Percentiles rank a stretch among this genome's conserved stretches.
phyloP scores from a whole-genome alignment of 2,888 invertebrate genomes.

The Dasypogon diadema region DNA sequence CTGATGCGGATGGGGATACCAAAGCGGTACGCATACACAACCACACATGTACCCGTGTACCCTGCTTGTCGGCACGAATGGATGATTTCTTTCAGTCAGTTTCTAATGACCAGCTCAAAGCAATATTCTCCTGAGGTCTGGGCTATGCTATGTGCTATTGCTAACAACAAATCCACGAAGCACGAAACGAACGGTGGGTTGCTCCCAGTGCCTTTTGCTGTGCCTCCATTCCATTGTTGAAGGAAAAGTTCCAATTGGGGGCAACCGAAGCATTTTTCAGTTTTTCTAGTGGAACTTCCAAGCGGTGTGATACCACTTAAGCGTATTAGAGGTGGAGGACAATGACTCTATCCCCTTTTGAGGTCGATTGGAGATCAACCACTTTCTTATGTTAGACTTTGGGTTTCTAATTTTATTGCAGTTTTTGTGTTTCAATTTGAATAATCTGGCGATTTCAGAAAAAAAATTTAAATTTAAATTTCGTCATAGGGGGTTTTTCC shows the following conservation, averaged over 20 bases:
- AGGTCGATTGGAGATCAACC: conserved; percentile 11
- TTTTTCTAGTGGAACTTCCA: conserved; percentile 8
- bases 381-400: neutral
- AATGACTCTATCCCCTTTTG: conserved; percentile 30
- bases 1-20: conserved; percentile 46
- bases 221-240: conserved; percentile 39
- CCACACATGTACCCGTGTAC: neutral
- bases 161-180: conserved; percentile 31
- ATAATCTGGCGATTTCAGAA: neutral
- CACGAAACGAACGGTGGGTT: conserved; percentile 25
- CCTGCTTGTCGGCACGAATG: conserved; percentile 19
- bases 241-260: conserved; percentile 43
- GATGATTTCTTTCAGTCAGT: conserved; percentile 47
- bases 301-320: neutral
- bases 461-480: neutral
- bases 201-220: conserved; percentile 41
- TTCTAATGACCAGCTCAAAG: conserved; percentile 45
- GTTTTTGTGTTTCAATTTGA: neutral
- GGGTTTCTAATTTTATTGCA: neutral
- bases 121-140: conserved; percentile 25
- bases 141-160: conserved; percentile 9
- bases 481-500: neutral
- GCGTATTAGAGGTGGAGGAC: conserved; percentile 20
- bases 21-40: conserved; percentile 3
- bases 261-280: conserved; percentile 4